Evolutionary conservation across 2,888 invertebrate species (phyloP).

Genomic region (Xylophagus ater): DNA sequence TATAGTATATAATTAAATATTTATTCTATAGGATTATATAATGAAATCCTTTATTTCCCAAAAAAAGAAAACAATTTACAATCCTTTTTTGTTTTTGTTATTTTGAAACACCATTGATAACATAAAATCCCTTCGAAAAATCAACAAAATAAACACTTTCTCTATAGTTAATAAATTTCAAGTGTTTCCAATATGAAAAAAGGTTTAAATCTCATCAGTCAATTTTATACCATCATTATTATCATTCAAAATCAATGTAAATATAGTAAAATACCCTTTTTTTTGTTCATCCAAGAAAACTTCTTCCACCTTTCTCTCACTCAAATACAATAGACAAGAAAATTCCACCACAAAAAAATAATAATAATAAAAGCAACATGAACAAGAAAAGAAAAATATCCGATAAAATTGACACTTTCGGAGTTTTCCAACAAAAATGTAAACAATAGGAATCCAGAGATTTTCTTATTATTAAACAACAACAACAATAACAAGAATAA

Average conservation of each 20-base stretch:
- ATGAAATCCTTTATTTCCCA: background rate
- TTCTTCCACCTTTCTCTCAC: background rate
- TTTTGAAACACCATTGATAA: background rate
- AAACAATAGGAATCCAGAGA: constrained; percentile 11
- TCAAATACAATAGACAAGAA: background rate
- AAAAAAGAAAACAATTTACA: background rate
- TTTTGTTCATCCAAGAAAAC: background rate
- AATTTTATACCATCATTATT: background rate
- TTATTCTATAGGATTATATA: background rate
- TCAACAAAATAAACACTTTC: background rate
- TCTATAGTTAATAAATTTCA: too few relatives aligned
- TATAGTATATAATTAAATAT: background rate
- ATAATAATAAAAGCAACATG: constrained; percentile 1
- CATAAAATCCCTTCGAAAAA: background rate
- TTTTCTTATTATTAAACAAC: constrained; percentile 5
- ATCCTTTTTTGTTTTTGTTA: background rate
- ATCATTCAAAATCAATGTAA: too few relatives aligned
- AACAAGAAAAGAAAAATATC: too few relatives aligned
- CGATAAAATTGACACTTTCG: constrained; percentile 17
- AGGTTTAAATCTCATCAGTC: too few relatives aligned
- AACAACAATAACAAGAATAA: background rate
- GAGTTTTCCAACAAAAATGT: constrained; percentile 9
- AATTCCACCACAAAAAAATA: constrained; percentile 1
- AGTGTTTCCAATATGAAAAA: too few relatives aligned
- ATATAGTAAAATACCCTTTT: too few relatives aligned